phyloP scores from a whole-genome alignment of 2,888 invertebrate species.

The Folsomia candida region DNA sequence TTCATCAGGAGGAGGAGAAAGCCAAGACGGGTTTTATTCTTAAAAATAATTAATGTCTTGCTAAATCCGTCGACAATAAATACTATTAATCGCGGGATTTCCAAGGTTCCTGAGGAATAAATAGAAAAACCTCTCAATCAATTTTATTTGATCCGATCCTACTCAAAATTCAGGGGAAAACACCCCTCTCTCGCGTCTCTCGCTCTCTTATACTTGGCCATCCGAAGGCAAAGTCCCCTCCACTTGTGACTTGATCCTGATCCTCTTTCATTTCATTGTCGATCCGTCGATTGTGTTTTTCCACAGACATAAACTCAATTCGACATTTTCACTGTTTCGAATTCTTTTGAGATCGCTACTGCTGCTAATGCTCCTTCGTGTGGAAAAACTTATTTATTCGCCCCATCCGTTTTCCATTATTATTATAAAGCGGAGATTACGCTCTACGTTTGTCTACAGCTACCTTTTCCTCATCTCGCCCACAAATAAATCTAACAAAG shows the following conservation, averaged over 20 bases:
- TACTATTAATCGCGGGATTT: too few relatives aligned
- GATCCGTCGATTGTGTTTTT: not conserved
- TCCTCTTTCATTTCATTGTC: not conserved
- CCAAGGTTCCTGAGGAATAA: too few relatives aligned
- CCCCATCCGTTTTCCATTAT: conserved; percentile 18
- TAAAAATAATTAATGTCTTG: too few relatives aligned
- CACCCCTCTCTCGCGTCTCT: too few relatives aligned
- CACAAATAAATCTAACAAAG: not conserved
- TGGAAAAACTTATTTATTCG: conserved; percentile 34
- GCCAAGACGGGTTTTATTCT: too few relatives aligned
- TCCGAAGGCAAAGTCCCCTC: not conserved
- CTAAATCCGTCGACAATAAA: too few relatives aligned
- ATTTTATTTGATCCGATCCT: conserved; percentile 3
- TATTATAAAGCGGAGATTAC: conserved; percentile 16
- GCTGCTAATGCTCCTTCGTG: conserved; percentile 23
- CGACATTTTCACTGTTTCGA: not conserved
- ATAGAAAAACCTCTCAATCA: conserved; percentile 3
- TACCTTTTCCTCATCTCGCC: not conserved
- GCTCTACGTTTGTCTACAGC: not conserved
- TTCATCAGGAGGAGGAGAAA: too few relatives aligned
- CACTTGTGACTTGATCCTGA: conserved; percentile 2
- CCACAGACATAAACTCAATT: not conserved
- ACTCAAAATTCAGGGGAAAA: not conserved
- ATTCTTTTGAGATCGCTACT: conserved; percentile 4
- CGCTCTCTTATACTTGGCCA: not conserved